These are phyloP conservation scores for Sebastes reedi DNA, from an alignment of 2,797 vertebrate species.

Conservation along the genomic window DNA sequence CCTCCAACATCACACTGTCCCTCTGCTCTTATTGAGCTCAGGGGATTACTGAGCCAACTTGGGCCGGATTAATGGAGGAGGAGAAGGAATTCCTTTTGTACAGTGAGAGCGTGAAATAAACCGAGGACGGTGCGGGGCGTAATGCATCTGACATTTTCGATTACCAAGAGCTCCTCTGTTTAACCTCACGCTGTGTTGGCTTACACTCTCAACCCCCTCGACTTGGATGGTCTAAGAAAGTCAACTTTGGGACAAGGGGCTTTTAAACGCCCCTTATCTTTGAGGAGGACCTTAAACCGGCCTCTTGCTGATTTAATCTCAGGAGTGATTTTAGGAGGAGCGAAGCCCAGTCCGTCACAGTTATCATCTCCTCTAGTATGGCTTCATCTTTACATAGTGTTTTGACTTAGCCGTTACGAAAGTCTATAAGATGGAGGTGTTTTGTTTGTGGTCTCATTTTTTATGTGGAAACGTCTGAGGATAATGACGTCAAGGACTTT, in stretches of 20 bases:
- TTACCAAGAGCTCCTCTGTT: constrained; percentile 20
- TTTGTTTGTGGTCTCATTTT: not conserved
- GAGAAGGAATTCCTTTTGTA: constrained; percentile 67
- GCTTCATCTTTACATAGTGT: constrained; percentile 12
- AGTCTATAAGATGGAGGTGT: not conserved
- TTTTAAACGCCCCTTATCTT: not conserved
- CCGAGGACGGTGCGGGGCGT: constrained; percentile 4
- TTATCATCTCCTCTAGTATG: not conserved
- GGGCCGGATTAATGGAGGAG: constrained; percentile 70
- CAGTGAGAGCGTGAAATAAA: constrained; percentile 52
- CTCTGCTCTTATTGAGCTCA: constrained; percentile 57
- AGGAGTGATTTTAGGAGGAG: constrained; percentile 20
- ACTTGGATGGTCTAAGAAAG: not conserved
- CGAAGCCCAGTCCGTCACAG: not conserved
- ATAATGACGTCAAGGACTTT: not conserved
- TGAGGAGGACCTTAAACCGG: not conserved
- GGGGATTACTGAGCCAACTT: constrained; percentile 73
- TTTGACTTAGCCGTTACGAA: not conserved
- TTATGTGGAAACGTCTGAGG: not conserved
- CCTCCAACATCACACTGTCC: constrained; percentile 40
- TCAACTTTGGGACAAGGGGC: not conserved
- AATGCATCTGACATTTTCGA: constrained; percentile 41
- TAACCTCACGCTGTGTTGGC: constrained; percentile 4
- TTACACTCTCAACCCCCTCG: constrained; percentile 17
- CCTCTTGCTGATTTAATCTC: constrained; percentile 20